Evolutionary conservation across 2,113 vertebrate genomes (phyloP).

Genomic region (Lates calcarifer): DNA sequence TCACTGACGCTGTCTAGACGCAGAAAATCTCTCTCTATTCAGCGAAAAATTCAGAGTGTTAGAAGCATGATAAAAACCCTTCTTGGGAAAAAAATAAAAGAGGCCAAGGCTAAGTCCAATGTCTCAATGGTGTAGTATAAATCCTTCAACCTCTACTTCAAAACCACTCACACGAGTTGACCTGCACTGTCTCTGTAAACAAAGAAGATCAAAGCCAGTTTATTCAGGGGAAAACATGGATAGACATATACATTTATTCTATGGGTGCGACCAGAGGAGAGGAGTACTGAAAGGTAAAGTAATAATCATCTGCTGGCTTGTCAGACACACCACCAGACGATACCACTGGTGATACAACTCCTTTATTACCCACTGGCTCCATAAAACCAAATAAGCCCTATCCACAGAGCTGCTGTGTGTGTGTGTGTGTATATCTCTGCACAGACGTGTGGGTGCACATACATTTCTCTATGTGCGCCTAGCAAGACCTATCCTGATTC

Average conservation of each 20-base stretch:
- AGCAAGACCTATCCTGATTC: constrained; percentile 25
- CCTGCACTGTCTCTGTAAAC: constrained; percentile 42
- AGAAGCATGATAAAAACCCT: constrained; percentile 14
- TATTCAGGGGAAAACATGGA: constrained; percentile 32
- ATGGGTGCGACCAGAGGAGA: constrained; percentile 36
- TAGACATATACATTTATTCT: constrained; percentile 33
- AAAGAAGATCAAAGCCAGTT: constrained; percentile 26
- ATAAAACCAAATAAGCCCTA: constrained; percentile 71
- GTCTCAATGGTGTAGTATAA: constrained; percentile 31
- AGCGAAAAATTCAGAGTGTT: constrained; percentile 44
- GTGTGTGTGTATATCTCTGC: neutral
- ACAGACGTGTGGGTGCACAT: constrained; percentile 1
- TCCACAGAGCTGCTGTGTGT: constrained; percentile 23
- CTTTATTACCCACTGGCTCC: constrained; percentile 60
- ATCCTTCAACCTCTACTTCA: constrained; percentile 55
- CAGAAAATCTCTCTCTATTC: constrained; percentile 51
- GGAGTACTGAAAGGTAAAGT: constrained; percentile 60
- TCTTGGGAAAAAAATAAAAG: neutral
- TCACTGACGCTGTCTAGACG: constrained; percentile 67
- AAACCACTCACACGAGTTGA: constrained; percentile 49
- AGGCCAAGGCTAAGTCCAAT: constrained; percentile 8
- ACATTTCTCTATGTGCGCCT: neutral
- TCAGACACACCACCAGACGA: constrained; percentile 45
- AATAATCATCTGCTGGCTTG: constrained; percentile 66
- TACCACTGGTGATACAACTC: constrained; percentile 51